These are phyloP conservation scores for Hydrochoerus hydrochaeris DNA, from an alignment of 2,113 vertebrate species.

Conservation along the genomic window DNA sequence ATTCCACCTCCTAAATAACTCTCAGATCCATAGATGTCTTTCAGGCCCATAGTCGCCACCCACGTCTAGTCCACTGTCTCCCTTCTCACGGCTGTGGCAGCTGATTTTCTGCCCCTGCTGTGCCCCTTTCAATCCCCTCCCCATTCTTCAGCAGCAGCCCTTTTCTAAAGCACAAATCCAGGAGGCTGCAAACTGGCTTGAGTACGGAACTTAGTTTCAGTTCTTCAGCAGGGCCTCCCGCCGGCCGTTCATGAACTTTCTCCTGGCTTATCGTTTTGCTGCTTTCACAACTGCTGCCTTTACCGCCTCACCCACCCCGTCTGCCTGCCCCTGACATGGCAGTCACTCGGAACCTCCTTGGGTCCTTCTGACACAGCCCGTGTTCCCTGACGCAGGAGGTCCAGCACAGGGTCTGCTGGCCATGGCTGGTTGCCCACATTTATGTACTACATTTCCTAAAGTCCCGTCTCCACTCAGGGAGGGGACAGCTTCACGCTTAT, in stretches of 20 bases:
- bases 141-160: neutral
- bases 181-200: neutral
- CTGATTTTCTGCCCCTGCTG: neutral
- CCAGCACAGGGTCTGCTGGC: neutral
- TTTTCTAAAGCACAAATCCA: neutral
- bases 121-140: neutral
- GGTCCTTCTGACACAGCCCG: neutral
- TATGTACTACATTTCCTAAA: neutral
- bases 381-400: neutral
- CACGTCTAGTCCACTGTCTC: neutral
- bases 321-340: neutral
- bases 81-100: neutral
- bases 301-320: neutral
- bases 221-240: neutral
- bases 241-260: neutral
- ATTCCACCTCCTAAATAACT: neutral
- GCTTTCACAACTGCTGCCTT: neutral
- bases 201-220: neutral
- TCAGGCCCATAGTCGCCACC: neutral
- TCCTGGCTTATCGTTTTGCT: neutral
- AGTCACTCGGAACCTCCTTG: neutral
- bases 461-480: neutral
- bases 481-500: neutral
- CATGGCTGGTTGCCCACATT: neutral
- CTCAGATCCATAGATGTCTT: neutral